Evolutionary conservation across 2,888 invertebrate genomes (phyloP).

Genomic region (Drosophila austrosaltans): DNA sequence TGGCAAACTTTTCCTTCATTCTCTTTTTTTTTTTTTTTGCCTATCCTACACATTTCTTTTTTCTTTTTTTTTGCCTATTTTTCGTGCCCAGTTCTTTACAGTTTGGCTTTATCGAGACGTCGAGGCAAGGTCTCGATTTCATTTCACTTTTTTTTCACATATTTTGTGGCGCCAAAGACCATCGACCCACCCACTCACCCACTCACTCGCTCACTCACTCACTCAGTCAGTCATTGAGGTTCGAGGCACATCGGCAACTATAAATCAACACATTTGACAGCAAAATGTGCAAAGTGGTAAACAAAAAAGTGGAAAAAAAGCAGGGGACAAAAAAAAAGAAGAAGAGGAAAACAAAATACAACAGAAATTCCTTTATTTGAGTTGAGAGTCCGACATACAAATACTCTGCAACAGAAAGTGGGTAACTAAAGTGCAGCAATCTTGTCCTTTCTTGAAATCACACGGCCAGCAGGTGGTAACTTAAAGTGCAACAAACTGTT

Average conservation of each 20-base stretch:
- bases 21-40: constrained; percentile 6
- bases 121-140: constrained; percentile 16
- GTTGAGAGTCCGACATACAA: neutral
- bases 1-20: constrained; percentile 32
- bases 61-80: neutral
- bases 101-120: constrained; percentile 37
- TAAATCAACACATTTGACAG: constrained; percentile 70
- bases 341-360: neutral
- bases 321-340: neutral
- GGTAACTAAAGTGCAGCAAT: neutral
- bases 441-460: no score
- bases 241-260: constrained; percentile 47
- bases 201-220: constrained; percentile 1
- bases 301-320: constrained; percentile 29
- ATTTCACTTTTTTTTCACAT: constrained; percentile 14
- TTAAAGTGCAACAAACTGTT: no score
- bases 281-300: constrained; percentile 67
- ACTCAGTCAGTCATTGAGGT: constrained; percentile 15
- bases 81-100: constrained; percentile 30
- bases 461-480: no score
- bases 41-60: neutral
- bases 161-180: constrained; percentile 23
- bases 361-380: neutral
- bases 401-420: neutral
- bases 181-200: neutral